These are phyloP conservation scores for Polyommatus icarus DNA, from an alignment of 2,888 invertebrate species.

Conservation along the genomic window DNA sequence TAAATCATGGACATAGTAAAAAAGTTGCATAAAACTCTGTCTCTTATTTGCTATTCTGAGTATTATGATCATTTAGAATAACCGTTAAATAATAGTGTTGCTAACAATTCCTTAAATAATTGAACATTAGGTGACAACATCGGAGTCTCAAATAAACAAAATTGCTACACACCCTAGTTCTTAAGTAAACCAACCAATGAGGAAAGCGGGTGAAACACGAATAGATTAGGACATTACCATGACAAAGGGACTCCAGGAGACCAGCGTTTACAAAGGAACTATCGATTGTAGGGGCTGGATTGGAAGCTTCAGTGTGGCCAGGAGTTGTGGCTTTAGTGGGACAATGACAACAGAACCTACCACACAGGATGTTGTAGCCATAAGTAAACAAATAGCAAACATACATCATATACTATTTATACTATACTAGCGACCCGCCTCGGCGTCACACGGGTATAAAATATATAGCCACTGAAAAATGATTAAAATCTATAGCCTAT, in stretches of 20 bases:
- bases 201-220: not conserved
- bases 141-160: not conserved
- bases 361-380: not conserved
- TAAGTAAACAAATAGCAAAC: not conserved
- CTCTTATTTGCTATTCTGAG: no score
- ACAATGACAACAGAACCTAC: not conserved
- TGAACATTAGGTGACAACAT: not conserved
- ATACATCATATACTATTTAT: not conserved
- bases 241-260: slow-evolving; percentile 42
- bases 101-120: no score
- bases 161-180: not conserved
- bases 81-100: no score
- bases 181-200: not conserved
- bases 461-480: no score
- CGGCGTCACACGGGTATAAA: no score
- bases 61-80: no score
- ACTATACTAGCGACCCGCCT: no score
- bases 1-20: no score
- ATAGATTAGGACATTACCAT: slow-evolving; percentile 43
- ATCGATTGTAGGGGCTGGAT: slow-evolving; percentile 28
- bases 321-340: not conserved
- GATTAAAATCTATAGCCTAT: no score
- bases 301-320: slow-evolving; percentile 10
- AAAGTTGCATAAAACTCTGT: no score
- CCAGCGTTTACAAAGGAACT: slow-evolving; percentile 39